A percentile compares a stretch with the other conserved stretches of the same genome.
Evolutionary conservation across 1,140 invertebrate species (phyloP).

Genomic region (Cheumatopsyche charites): DNA sequence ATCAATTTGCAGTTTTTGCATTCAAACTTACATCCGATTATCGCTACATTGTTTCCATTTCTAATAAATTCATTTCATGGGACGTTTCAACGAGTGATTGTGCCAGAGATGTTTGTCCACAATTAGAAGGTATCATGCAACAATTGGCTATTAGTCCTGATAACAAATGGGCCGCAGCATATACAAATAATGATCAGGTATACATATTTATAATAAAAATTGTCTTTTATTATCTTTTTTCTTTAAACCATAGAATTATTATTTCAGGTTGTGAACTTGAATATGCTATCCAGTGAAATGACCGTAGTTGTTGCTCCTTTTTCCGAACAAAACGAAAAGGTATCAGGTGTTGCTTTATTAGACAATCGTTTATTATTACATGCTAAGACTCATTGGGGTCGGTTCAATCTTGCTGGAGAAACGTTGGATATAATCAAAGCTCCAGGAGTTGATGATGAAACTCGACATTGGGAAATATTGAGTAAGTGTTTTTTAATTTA

Average conservation of each 20-base stretch:
- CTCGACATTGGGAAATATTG: constrained; percentile 70
- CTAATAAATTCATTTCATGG: constrained; percentile 97
- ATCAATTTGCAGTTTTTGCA: constrained; percentile 97
- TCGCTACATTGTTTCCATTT: constrained; percentile 94
- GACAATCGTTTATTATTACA: constrained; percentile 78
- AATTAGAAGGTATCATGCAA: constrained; percentile 95
- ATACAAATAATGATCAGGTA: constrained; percentile 94
- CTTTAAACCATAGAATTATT: constrained; percentile 21
- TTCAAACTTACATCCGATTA: constrained; percentile 91
- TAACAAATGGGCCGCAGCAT: constrained; percentile 95
- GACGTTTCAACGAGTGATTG: constrained; percentile 94
- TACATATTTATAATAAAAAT: constrained; percentile 21
- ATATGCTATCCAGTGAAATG: constrained; percentile 91
- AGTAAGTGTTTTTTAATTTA: constrained; percentile 58
- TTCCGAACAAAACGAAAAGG: constrained; percentile 67
- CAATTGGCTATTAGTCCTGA: constrained; percentile 92
- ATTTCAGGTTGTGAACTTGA: constrained; percentile 78
- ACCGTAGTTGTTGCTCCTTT: constrained; percentile 83
- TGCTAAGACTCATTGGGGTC: constrained; percentile 69
- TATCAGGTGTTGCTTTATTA: constrained; percentile 74
- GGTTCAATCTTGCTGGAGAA: constrained; percentile 78
- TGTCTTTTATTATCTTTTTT: constrained; percentile 11
- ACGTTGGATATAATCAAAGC: constrained; percentile 65
- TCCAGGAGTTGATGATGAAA: constrained; percentile 63
- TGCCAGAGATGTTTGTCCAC: constrained; percentile 88